Conservation (phyloP, 2,113 vertebrate genomes). For the Coptodon bakossiorum region DNA sequence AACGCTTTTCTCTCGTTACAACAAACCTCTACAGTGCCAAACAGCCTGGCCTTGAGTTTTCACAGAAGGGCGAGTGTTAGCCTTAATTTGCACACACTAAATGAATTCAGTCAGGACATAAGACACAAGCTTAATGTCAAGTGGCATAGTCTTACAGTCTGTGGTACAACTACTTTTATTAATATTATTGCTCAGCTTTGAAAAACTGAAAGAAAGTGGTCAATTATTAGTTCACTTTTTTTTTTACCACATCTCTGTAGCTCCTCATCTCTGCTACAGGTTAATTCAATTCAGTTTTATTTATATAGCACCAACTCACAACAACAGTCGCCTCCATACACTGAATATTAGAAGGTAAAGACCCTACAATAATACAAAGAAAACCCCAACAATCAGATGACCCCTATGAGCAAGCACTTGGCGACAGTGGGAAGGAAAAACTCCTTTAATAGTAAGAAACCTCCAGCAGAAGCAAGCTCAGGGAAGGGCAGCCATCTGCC, state of each 20-base stretch:
- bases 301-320: background rate
- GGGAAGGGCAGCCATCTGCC: background rate
- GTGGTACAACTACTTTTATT: background rate
- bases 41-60: background rate
- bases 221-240: background rate
- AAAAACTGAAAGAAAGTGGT: background rate
- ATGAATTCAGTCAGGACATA: background rate
- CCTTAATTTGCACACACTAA: background rate
- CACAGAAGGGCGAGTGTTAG: background rate
- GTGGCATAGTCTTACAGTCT: background rate
- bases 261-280: background rate
- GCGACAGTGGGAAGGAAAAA: background rate
- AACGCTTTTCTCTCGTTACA: constrained; percentile 24
- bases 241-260: background rate
- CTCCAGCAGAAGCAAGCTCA: background rate
- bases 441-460: background rate
- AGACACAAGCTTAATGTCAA: background rate
- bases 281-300: background rate
- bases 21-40: constrained; percentile 5
- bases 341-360: background rate
- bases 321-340: background rate
- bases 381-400: background rate
- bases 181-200: background rate
- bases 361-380: background rate
- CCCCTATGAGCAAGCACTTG: background rate